Evolutionary conservation across 2,888 invertebrate genomes (phyloP).

Genomic region (Scotopteryx bipunctaria): DNA sequence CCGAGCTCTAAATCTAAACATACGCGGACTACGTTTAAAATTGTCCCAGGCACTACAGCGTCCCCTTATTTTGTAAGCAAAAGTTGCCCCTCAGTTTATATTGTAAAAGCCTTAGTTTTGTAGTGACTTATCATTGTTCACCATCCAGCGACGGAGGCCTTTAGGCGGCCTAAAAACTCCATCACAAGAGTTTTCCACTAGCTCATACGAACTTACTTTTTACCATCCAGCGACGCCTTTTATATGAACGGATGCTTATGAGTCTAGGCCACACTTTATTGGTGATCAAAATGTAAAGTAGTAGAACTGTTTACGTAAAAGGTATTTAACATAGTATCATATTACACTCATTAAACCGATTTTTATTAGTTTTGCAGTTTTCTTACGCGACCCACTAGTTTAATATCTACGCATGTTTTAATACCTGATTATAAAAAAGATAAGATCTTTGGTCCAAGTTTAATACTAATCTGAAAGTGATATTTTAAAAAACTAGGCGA

Average conservation of each 20-base stretch:
- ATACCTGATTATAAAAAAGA: not conserved
- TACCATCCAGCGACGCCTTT: too few species aligned
- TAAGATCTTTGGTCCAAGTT: not conserved
- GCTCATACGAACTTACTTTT: too few species aligned
- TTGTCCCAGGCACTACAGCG: too few species aligned
- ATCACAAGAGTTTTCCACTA: too few species aligned
- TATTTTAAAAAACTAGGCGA: not conserved
- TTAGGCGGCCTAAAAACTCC: too few species aligned
- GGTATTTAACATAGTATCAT: constrained; percentile 8
- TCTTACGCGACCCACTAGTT: not conserved
- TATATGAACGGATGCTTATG: constrained; percentile 2
- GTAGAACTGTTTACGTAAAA: not conserved
- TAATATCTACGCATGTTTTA: not conserved
- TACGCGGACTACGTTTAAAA: too few species aligned
- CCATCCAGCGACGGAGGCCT: too few species aligned
- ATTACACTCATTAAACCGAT: constrained; percentile 12
- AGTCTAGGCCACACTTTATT: constrained; percentile 9
- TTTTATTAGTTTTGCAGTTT: constrained; percentile 9
- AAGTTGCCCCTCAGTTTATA: too few species aligned
- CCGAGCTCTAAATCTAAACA: too few species aligned
- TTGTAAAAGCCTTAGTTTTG: too few species aligned
- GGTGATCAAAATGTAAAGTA: constrained; percentile 16
- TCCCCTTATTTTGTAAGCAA: too few species aligned
- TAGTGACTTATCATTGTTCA: too few species aligned
- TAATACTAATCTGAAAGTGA: not conserved